Evolutionary conservation across 2,113 vertebrate species (phyloP).

Genomic region (Progne subis): DNA sequence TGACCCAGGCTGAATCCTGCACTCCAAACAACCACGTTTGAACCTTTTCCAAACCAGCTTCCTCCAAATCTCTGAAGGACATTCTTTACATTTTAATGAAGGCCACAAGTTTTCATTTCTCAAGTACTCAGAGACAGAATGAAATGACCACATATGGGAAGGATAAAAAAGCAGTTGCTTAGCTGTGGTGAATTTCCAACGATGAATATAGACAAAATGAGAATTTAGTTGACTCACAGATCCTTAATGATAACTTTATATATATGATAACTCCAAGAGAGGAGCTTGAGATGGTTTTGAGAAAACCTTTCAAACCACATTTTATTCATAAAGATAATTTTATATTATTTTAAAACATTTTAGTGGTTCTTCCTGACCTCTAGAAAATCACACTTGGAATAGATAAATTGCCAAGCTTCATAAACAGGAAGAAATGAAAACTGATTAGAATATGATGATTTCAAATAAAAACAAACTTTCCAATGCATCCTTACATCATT

Average conservation of each 20-base stretch:
- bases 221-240: background rate
- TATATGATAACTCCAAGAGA: background rate
- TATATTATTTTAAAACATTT: background rate
- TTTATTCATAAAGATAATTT: background rate
- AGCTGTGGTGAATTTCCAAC: background rate
- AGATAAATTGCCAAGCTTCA: background rate
- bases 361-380: background rate
- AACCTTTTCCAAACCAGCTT: conserved; percentile 48
- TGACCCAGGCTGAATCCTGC: background rate
- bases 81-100: conserved; percentile 62
- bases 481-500: background rate
- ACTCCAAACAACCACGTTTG: background rate
- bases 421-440: background rate
- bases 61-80: conserved; percentile 38
- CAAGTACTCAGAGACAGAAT: conserved; percentile 25
- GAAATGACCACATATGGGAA: conserved; percentile 29
- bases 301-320: background rate
- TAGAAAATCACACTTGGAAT: background rate
- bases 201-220: background rate
- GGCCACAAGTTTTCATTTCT: conserved; percentile 54
- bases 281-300: background rate
- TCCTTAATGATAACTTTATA: background rate
- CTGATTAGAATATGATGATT: background rate
- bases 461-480: background rate
- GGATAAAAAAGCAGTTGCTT: background rate